Percentiles rank a stretch among this genome's conserved stretches.
Evolutionary conservation across 2,113 vertebrate genomes (phyloP).

Genomic region (Pardalotus punctatus): DNA sequence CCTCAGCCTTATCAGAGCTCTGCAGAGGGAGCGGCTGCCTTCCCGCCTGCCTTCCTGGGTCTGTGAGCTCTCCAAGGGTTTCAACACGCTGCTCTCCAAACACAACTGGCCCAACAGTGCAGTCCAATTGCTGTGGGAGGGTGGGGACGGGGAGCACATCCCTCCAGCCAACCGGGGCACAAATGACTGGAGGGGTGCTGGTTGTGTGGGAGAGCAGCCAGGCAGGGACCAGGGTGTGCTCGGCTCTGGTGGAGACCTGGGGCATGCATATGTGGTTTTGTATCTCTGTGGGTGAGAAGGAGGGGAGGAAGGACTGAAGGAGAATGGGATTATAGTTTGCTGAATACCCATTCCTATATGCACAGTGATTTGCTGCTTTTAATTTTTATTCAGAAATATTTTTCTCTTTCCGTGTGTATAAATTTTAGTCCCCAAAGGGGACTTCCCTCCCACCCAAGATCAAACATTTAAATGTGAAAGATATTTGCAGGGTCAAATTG

Average conservation of each 20-base stretch:
- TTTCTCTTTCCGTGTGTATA: neutral
- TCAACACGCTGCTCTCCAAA: neutral
- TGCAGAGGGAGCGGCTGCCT: neutral
- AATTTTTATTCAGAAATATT: neutral
- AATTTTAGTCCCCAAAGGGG: neutral
- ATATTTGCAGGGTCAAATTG: neutral
- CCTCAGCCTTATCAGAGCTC: neutral
- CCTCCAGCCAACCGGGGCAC: neutral
- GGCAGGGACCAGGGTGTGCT: neutral
- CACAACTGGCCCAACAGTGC: neutral
- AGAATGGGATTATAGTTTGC: neutral
- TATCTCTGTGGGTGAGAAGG: neutral
- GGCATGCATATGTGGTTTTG: fast-evolving
- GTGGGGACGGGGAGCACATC: neutral
- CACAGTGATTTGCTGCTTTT: neutral
- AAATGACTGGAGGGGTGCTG: neutral
- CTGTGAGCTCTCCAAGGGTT: neutral
- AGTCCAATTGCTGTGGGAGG: neutral
- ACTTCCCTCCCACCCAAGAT: fast-evolving
- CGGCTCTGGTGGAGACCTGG: neutral
- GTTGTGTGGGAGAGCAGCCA: neutral
- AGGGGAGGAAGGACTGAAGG: neutral
- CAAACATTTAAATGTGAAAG: neutral
- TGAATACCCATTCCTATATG: neutral
- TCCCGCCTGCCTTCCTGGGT: neutral